Conservation (phyloP, 2,797 vertebrate species). For the Pangasius sanitwongsei region DNA sequence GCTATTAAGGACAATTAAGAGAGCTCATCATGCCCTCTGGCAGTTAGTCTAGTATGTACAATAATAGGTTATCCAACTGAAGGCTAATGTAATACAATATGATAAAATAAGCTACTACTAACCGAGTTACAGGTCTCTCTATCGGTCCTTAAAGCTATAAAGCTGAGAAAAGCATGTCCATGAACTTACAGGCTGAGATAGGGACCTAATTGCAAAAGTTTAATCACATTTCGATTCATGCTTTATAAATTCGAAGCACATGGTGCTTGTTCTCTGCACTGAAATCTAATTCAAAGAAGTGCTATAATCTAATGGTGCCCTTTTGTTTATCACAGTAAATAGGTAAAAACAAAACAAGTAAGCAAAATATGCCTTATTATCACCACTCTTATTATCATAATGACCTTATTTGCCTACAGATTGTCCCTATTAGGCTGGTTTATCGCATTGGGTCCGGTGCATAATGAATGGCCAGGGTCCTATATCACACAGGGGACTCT, state of each 20-base stretch:
- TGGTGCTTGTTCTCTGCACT: slow-evolving; percentile 54
- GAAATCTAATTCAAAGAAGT: slow-evolving; percentile 70
- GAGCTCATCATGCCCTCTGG: slow-evolving; percentile 36
- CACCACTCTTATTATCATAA: slow-evolving; percentile 74
- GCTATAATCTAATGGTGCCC: slow-evolving; percentile 63
- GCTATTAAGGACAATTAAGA: slow-evolving; percentile 48
- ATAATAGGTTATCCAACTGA: slow-evolving; percentile 40
- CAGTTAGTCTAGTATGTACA: slow-evolving; percentile 27
- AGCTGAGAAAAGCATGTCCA: slow-evolving; percentile 60
- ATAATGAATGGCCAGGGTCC: slow-evolving; percentile 73
- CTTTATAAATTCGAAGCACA: slow-evolving; percentile 69
- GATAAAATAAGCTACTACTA: slow-evolving; percentile 58
- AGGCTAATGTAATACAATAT: slow-evolving; percentile 51
- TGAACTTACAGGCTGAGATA: slow-evolving; percentile 53
- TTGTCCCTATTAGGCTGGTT: slow-evolving; percentile 74
- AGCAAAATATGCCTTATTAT: slow-evolving; percentile 75
- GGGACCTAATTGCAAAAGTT: slow-evolving; percentile 73
- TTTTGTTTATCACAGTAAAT: slow-evolving; percentile 62
- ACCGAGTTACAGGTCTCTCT: slow-evolving; percentile 66
- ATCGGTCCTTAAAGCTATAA: slow-evolving; percentile 64
- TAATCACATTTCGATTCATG: slow-evolving; percentile 68
- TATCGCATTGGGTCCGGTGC: slow-evolving; percentile 68
- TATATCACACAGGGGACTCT: slow-evolving; percentile 62
- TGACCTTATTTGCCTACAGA: slow-evolving; percentile 75
- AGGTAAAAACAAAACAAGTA: slow-evolving; percentile 76